Percentiles rank a stretch among this genome's conserved stretches.
Conservation (phyloP, 2,113 vertebrate species). For the Cervus canadensis region DNA sequence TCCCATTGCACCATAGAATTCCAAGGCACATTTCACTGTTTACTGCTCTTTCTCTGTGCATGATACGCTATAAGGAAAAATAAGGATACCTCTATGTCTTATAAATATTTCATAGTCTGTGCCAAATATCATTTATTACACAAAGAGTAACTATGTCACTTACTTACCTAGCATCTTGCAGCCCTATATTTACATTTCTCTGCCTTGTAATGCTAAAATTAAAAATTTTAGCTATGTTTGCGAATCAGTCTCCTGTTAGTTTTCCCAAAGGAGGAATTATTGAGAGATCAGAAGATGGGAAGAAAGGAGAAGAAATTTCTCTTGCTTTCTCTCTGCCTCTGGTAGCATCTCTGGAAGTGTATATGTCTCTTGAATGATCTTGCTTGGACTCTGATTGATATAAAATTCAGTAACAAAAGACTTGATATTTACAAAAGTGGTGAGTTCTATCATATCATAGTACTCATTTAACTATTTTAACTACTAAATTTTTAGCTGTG, state of each 20-base stretch:
- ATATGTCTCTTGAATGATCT: background rate
- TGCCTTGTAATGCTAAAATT: background rate
- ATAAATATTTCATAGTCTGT: background rate
- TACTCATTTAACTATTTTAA: background rate
- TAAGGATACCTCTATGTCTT: background rate
- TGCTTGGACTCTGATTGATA: background rate
- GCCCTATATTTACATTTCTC: background rate
- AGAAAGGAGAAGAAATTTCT: background rate
- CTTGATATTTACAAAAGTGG: background rate
- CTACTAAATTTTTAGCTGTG: background rate
- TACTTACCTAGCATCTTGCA: background rate
- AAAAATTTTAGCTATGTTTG: background rate
- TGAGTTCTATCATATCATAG: background rate
- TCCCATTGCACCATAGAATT: background rate
- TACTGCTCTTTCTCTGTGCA: background rate
- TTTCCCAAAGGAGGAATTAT: background rate
- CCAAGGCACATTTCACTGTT: background rate
- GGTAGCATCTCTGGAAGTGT: background rate
- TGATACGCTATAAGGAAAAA: background rate
- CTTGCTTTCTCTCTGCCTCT: background rate
- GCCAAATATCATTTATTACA: background rate
- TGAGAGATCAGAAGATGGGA: background rate
- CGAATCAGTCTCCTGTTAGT: background rate
- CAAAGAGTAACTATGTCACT: background rate
- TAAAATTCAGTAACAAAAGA: background rate